Base-by-base conservation (phyloP, 1,140 invertebrate genomes). In the Acromyrmex heyeri region DNA sequence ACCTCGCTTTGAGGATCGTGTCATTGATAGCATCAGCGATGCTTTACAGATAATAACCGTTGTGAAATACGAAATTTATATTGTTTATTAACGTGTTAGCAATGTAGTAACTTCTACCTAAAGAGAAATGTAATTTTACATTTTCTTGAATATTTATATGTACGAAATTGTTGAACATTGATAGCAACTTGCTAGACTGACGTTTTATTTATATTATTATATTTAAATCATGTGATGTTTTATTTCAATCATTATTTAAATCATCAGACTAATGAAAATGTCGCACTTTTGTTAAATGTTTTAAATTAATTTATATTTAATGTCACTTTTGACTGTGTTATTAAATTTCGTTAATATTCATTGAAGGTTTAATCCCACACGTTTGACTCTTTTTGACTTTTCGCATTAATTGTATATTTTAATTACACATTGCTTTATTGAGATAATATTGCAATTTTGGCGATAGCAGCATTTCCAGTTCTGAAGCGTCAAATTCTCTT, bases 1-100 rank as follows among this genome's bases (percentile, higher is more conserved):
- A 38, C n/a, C 50, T 69, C 53, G 69, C 1, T 83, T 75, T 7
- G 69, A 83, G 55, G 21, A 50, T 62, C 55, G 38, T 38, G 79
- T 82, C 67, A 75, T 83, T 61, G 79, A 83, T 83, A 75, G 12
- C 69, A 73, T 83, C 69, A 75, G 79, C 55, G 79, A 34, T 34
- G 59, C 57, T 75, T 50, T 48, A 48, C 27, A 10, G 79, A 75
- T 83, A 75, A 50, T 83, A 24, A 27, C 44, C 38, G 53, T 73
- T 50, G 55, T 27, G n/a, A 44, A 75, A 73, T 30, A 64, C 38
- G 44, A 64, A 79, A 83, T 78, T 59, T 83, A 83, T 83, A 73
- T 61, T 34, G 55, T 75, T 62, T 21, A 50, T 75, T 83, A 83
- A n/a, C 27, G 14, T 48, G 27, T 10, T 34, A 61, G 3, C 18